Evolutionary conservation across 2,113 vertebrate species (phyloP).

Genomic region (Notothenia coriiceps): DNA sequence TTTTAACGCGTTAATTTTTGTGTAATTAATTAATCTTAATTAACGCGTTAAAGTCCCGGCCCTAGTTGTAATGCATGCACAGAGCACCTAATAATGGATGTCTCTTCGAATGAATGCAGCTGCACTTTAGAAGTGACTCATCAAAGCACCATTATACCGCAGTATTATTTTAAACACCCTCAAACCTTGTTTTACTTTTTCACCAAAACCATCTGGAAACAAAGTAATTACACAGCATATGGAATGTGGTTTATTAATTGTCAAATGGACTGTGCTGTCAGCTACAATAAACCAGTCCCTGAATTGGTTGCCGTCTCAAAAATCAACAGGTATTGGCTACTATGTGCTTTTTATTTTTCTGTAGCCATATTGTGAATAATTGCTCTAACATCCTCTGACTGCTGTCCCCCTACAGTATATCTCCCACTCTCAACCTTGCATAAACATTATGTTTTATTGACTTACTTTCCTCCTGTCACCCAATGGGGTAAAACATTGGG

Average conservation of each 20-base stretch:
- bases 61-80: neutral
- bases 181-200: neutral
- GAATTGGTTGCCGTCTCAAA: neutral
- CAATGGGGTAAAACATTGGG: conserved; percentile 13
- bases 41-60: too few relatives aligned
- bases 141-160: neutral
- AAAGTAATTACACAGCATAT: neutral
- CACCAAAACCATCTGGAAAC: neutral
- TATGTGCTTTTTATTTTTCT: neutral
- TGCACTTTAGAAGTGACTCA: conserved; percentile 10
- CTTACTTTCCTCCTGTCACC: conserved; percentile 34
- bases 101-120: neutral
- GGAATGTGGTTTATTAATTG: neutral
- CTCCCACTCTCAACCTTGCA: neutral
- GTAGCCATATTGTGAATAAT: neutral
- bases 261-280: neutral
- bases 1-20: too few relatives aligned
- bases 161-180: neutral
- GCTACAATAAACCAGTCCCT: conserved; percentile 3
- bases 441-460: conserved; percentile 20
- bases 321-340: neutral
- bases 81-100: conserved; percentile 3
- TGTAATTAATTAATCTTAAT: too few relatives aligned
- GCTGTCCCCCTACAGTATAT: too few relatives aligned
- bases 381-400: neutral